These are phyloP conservation scores for Porites lobata DNA, from an alignment of 92 coral and sea anemone genomes.

Conservation along the genomic window DNA sequence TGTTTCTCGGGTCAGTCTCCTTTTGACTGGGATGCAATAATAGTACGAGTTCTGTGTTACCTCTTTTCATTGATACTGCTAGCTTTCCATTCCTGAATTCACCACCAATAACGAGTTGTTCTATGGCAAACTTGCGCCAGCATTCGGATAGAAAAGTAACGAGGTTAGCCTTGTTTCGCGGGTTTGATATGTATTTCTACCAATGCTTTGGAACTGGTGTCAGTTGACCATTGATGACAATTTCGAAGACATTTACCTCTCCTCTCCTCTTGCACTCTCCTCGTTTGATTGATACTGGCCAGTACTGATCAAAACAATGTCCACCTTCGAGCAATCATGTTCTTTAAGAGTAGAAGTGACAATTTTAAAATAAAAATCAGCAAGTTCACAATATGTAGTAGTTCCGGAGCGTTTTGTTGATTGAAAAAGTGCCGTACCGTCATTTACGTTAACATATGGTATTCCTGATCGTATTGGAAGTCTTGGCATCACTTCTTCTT, in stretches of 20 bases:
- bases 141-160: neutral
- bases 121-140: neutral
- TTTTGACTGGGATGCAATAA: slow-evolving; percentile 9
- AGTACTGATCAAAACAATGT: slow-evolving; percentile 62
- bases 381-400: slow-evolving; percentile 42
- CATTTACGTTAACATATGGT: slow-evolving; percentile 1
- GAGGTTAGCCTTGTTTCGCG: neutral
- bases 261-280: slow-evolving; percentile 46
- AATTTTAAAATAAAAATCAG: slow-evolving; percentile 23
- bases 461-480: neutral
- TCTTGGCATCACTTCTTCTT: slow-evolving; percentile 1
- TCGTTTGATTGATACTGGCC: slow-evolving; percentile 38
- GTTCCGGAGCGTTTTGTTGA: slow-evolving; percentile 35
- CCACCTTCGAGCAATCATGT: slow-evolving; percentile 4
- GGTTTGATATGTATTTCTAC: neutral
- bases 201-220: neutral
- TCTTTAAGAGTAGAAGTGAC: neutral
- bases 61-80: neutral
- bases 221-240: neutral
- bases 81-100: neutral
- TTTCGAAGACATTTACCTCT: slow-evolving; percentile 36
- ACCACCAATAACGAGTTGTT: neutral
- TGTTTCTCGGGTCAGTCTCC: slow-evolving; percentile 11
- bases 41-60: slow-evolving; percentile 7
- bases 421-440: slow-evolving; percentile 62